Evolutionary conservation across 1,140 invertebrate genomes (phyloP), one percentile per base, ranked within the genome.

Genomic region (Drosophila malerkotliana): DNA sequence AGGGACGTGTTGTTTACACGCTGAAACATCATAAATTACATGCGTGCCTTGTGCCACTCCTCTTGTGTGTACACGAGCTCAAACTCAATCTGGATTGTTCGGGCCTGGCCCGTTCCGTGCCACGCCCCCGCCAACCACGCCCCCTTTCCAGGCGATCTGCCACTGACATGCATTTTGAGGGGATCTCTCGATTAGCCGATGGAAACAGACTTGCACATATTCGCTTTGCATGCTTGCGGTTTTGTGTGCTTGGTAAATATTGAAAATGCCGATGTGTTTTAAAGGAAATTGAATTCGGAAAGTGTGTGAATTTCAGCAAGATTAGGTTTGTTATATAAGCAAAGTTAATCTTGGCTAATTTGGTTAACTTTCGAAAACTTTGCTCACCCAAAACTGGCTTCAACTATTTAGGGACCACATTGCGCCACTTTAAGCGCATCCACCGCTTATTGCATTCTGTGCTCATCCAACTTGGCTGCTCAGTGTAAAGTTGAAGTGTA

Each of bases 1-100:
- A 55, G 63, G 61, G 82, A 82, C 81, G 81, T 85, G 81, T 85
- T 85, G 82, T 85, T 85, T 85, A 85, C 73, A 79, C 82, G 83
- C 82, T 85, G 82, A 85, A 85, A 85, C 82, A 87, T 87, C 82
- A 87, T 87, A 87, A 87, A 87, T 87, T 88, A 87, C 82, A 87
- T 76, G 83, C 82, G 82, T 85, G 81, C 82, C 71, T 75, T 77
- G 78, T 81, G 82, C 81, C 81, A 82, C 72, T 69, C 81, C 81
- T 75, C 81, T 85, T 85, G 82, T 87, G 81, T 85, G 81, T 85
- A 77, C 60, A 82, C 64, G 68, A 57, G 41, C 72, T 87, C 82
- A 57, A 69, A 71, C 78, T 87, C 82, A 85, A 85, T 85, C 81
- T 80, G 61, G 53, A 67, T 67, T 67, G 63, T 57, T 49, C 21